These are phyloP conservation scores for Dasyprocta punctata DNA, from an alignment of 2,113 vertebrate genomes.

Conservation along the genomic window DNA sequence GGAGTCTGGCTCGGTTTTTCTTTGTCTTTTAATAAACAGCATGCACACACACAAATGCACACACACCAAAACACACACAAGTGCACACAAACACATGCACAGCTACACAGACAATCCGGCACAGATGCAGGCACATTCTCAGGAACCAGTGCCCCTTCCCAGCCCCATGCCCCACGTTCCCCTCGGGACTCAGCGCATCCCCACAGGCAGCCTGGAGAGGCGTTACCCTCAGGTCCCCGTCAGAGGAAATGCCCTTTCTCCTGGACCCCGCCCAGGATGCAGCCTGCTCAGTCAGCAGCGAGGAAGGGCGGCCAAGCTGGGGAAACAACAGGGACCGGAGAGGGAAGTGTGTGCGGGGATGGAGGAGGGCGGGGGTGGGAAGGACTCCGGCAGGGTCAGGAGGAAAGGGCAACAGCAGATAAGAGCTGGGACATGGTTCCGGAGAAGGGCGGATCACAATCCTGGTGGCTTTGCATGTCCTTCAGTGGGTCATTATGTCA, in stretches of 20 bases:
- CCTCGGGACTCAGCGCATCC: neutral
- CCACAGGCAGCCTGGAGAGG: neutral
- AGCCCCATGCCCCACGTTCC: neutral
- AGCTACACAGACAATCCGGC: neutral
- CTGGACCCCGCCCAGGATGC: neutral
- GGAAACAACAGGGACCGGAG: neutral
- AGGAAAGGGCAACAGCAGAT: neutral
- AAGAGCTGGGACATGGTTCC: neutral
- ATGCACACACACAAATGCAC: neutral
- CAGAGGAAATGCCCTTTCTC: slow-evolving; percentile 26
- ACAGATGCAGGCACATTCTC: neutral
- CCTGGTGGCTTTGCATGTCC: accelerated
- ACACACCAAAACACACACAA: neutral
- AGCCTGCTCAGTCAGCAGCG: neutral
- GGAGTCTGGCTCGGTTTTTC: neutral
- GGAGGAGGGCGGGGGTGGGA: accelerated
- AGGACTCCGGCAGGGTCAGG: neutral
- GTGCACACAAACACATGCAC: neutral
- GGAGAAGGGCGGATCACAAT: accelerated
- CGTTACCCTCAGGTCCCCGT: neutral
- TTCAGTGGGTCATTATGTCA: neutral
- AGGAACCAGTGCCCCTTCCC: neutral
- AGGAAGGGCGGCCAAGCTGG: neutral
- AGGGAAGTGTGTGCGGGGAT: too few species aligned
- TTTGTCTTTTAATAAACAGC: neutral